phyloP scores from a whole-genome alignment of 2,797 vertebrate species.

The Notoglanidium macrostoma region DNA sequence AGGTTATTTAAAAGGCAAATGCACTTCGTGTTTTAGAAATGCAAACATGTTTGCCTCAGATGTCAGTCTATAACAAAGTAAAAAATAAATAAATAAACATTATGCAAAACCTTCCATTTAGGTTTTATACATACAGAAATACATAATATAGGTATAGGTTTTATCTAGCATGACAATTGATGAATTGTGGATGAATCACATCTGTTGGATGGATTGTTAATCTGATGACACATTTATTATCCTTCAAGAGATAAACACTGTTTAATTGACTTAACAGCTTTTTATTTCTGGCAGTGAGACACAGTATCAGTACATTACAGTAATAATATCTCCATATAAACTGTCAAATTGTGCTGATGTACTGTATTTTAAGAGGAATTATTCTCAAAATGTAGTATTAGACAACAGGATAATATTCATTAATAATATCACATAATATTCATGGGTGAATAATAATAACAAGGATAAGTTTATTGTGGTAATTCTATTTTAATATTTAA shows the following conservation, averaged over 20 bases:
- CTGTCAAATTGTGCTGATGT: background rate
- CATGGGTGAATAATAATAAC: too few relatives aligned
- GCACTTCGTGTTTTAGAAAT: background rate
- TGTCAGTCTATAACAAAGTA: background rate
- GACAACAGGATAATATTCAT: background rate
- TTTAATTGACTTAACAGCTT: too few relatives aligned
- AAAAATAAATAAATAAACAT: background rate
- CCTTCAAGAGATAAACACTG: too few relatives aligned
- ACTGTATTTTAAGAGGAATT: too few relatives aligned
- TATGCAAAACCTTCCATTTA: background rate
- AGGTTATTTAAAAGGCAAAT: conserved; percentile 1
- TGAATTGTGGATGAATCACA: background rate
- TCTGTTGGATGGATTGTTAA: background rate
- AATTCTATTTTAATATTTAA: background rate
- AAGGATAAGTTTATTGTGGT: too few relatives aligned
- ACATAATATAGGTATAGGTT: background rate
- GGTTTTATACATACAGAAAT: background rate
- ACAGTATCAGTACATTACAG: background rate
- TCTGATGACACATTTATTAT: too few relatives aligned
- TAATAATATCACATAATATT: background rate
- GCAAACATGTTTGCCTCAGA: background rate
- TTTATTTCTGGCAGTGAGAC: background rate
- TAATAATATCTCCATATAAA: background rate
- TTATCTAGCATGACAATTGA: background rate
- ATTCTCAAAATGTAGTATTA: background rate